Percentiles rank a stretch among this genome's conserved stretches.
Evolutionary conservation across 2,113 vertebrate genomes (phyloP).

Genomic region (Lasiurus borealis): DNA sequence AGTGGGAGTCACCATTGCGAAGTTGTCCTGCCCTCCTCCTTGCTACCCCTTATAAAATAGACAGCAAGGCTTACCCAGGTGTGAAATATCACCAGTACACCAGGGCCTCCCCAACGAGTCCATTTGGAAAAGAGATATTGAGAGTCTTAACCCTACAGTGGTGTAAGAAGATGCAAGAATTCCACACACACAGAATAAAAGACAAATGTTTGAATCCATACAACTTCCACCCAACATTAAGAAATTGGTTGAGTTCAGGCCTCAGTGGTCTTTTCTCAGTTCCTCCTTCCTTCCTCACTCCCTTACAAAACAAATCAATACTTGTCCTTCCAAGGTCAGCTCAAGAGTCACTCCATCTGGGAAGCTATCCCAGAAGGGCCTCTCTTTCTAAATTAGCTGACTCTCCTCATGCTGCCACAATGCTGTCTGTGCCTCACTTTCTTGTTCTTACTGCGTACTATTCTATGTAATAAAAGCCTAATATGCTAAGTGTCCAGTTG

Average conservation of each 20-base stretch:
- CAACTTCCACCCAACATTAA: background rate
- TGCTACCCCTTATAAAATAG: background rate
- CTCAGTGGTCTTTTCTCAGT: background rate
- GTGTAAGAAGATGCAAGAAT: background rate
- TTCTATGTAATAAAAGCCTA: too few species aligned
- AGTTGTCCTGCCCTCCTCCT: background rate
- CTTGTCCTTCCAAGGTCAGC: background rate
- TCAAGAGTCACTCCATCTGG: background rate
- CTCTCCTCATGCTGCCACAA: too few species aligned
- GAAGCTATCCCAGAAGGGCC: background rate
- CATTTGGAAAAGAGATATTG: accelerated
- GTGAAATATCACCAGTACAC: accelerated
- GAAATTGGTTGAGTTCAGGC: background rate
- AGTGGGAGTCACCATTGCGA: background rate
- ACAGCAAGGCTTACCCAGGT: background rate
- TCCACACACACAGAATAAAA: background rate
- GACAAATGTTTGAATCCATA: background rate
- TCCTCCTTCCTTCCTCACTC: background rate
- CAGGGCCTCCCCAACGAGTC: accelerated
- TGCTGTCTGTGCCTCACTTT: too few species aligned
- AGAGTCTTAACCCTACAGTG: background rate
- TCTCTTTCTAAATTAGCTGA: background rate
- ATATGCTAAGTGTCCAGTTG: too few species aligned
- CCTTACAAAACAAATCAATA: background rate
- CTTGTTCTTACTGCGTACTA: accelerated